Evolutionary conservation across 2,888 invertebrate species (phyloP).

Genomic region (Elegia similella): DNA sequence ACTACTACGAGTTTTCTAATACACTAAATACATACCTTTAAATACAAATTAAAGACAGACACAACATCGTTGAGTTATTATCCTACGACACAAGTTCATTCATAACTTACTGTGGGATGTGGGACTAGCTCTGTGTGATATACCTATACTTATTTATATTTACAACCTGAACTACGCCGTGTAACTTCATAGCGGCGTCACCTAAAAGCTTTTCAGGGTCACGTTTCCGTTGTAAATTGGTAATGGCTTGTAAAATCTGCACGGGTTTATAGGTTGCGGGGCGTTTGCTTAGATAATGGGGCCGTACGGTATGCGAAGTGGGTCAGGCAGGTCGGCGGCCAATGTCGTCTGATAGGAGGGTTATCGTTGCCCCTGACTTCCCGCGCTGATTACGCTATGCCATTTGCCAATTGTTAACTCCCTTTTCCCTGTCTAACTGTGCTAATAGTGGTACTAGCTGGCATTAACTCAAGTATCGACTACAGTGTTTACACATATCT

Average conservation of each 20-base stretch:
- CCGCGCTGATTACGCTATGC: constrained; percentile 24
- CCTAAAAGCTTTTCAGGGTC: constrained; percentile 32
- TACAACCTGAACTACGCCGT: neutral
- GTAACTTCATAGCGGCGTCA: constrained; percentile 1
- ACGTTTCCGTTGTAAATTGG: constrained; percentile 23
- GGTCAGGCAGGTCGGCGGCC: constrained; percentile 60
- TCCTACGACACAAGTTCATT: too few relatives aligned
- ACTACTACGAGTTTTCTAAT: too few relatives aligned
- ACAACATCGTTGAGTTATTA: too few relatives aligned
- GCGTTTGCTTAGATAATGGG: constrained; percentile 53
- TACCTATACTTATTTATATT: too few relatives aligned
- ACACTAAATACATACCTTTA: too few relatives aligned
- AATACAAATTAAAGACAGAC: too few relatives aligned
- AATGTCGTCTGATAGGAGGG: constrained; percentile 36
- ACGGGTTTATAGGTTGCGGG: constrained; percentile 46
- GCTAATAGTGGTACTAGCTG: neutral
- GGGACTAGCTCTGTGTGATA: too few relatives aligned
- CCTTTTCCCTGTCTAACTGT: constrained; percentile 12
- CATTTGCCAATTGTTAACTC: constrained; percentile 37
- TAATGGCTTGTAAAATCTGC: constrained; percentile 52
- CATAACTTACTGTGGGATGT: too few relatives aligned
- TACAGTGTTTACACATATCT: too few relatives aligned
- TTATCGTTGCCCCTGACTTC: constrained; percentile 34
- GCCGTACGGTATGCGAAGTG: constrained; percentile 45
- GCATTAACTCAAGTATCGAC: too few relatives aligned